These are phyloP conservation scores for Salmo trutta DNA, from an alignment of 2,797 vertebrate species.

Conservation along the genomic window DNA sequence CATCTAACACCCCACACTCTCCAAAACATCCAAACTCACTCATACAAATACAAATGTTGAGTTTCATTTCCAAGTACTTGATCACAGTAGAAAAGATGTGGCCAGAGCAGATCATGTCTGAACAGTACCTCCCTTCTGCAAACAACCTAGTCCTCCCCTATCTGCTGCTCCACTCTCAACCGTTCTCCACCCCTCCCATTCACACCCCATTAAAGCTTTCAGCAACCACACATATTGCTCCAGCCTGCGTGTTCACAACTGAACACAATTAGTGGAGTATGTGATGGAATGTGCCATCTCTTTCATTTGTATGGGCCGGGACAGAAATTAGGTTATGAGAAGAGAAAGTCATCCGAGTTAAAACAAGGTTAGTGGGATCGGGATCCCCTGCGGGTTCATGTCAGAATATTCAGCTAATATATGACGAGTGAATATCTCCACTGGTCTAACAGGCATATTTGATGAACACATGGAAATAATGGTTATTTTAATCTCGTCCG, in stretches of 20 bases:
- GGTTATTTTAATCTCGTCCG: neutral
- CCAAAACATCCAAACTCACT: slow-evolving; percentile 8
- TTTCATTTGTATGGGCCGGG: neutral
- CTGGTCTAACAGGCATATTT: slow-evolving; percentile 14
- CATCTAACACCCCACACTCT: slow-evolving; percentile 2
- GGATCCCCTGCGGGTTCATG: neutral
- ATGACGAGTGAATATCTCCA: slow-evolving; percentile 4
- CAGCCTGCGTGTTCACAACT: neutral
- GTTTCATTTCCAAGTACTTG: slow-evolving; percentile 32
- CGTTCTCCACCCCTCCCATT: neutral
- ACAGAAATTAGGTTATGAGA: neutral
- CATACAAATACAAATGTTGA: slow-evolving; percentile 13
- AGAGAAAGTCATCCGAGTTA: slow-evolving; percentile 1
- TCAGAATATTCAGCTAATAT: slow-evolving; percentile 4
- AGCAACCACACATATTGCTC: neutral
- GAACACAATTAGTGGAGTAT: neutral
- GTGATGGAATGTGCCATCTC: neutral
- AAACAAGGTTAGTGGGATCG: slow-evolving; percentile 12
- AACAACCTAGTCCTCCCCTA: neutral
- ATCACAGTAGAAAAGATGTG: slow-evolving; percentile 28
- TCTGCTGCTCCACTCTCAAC: neutral
- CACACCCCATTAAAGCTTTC: neutral
- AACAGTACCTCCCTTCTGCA: slow-evolving; percentile 25
- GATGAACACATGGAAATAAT: neutral
- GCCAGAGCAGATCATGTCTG: slow-evolving; percentile 50